Conservation (phyloP, 1,140 invertebrate species). For the Drosophila sucinea region DNA sequence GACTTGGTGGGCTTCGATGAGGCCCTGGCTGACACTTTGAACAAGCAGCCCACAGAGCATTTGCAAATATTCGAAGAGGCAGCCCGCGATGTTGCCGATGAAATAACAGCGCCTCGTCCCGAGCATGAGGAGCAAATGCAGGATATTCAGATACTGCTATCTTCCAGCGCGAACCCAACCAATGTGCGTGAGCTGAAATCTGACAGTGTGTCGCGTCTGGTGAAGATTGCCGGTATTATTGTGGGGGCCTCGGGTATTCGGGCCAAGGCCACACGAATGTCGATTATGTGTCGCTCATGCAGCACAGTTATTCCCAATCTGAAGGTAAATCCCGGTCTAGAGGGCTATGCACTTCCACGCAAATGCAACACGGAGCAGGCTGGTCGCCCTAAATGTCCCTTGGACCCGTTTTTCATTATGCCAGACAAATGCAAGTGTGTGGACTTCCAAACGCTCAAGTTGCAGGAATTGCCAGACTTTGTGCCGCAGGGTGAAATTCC, state of each 20-base stretch:
- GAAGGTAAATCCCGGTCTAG: conserved; percentile 95
- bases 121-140: conserved; percentile 95
- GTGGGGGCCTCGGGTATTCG: conserved; percentile 96
- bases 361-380: conserved; percentile 97
- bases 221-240: conserved; percentile 98
- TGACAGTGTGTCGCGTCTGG: conserved; percentile 94
- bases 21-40: conserved; percentile 94
- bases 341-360: conserved; percentile 98
- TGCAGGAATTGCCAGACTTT: conserved; percentile 98
- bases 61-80: conserved; percentile 98
- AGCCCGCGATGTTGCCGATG: conserved; percentile 98
- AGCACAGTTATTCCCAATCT: conserved; percentile 95
- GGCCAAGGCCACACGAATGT: conserved; percentile 97
- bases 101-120: conserved; percentile 95
- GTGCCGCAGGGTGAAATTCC: conserved; percentile 99
- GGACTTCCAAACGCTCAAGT: conserved; percentile 92
- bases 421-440: conserved; percentile 99
- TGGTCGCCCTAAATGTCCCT: conserved; percentile 94
- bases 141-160: conserved; percentile 96
- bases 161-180: conserved; percentile 92
- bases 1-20: conserved; percentile 98
- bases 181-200: conserved; percentile 95
- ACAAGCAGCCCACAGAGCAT: conserved; percentile 96
- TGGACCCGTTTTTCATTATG: conserved; percentile 99
- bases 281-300: conserved; percentile 98